Percentiles rank a stretch among this genome's conserved stretches.
phyloP scores from a whole-genome alignment of 2,888 invertebrate species.

The Aspidiotus rigidus region DNA sequence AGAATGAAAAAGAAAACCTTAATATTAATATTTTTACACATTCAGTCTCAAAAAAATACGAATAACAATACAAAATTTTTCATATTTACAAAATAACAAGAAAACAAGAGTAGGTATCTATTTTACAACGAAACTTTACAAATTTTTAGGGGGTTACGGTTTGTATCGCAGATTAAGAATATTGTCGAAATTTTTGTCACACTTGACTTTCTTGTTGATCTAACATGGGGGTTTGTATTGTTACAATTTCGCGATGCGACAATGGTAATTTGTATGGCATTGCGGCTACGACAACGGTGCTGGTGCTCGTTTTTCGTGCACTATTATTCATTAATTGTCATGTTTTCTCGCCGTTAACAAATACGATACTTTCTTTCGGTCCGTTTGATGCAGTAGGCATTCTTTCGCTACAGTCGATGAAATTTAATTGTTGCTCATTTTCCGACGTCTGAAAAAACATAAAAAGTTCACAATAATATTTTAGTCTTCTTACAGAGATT shows the following conservation, averaged over 20 bases:
- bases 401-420: slow-evolving; percentile 16
- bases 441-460: slow-evolving; percentile 4
- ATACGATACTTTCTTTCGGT: slow-evolving; percentile 6
- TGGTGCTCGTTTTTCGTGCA: neutral
- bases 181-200: slow-evolving; percentile 42
- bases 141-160: no score
- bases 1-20: no score
- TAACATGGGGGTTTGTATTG: slow-evolving; percentile 59
- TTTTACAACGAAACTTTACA: no score
- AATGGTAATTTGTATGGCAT: slow-evolving; percentile 34
- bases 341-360: slow-evolving; percentile 8
- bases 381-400: neutral
- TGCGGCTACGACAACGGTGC: neutral
- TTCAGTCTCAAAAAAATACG: no score
- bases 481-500: neutral
- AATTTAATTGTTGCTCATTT: slow-evolving; percentile 6
- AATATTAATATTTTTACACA: no score
- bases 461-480: neutral
- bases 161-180: no score
- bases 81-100: no score
- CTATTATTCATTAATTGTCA: slow-evolving; percentile 25
- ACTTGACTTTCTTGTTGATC: slow-evolving; percentile 62
- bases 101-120: no score
- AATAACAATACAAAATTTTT: no score
- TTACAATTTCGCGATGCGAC: slow-evolving; percentile 54